A percentile compares a stretch with the other conserved stretches of the same genome.
Evolutionary conservation across 2,888 invertebrate species (phyloP).

Genomic region (Pegoplata infirma): DNA sequence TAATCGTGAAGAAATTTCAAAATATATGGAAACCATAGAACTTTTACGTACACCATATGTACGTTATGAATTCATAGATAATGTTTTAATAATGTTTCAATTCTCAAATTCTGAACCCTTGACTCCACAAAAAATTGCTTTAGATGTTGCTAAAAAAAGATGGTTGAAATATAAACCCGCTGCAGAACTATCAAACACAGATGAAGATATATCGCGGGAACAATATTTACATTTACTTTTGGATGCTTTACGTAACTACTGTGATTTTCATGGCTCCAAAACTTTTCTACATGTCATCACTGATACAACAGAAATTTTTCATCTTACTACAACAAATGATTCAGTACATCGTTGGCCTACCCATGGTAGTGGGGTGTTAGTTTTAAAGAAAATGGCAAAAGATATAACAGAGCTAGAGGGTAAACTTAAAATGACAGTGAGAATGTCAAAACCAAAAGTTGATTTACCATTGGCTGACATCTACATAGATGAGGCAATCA

Average conservation of each 20-base stretch:
- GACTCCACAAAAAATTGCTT: slow-evolving; percentile 70
- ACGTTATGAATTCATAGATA: slow-evolving; percentile 72
- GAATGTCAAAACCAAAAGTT: slow-evolving; percentile 66
- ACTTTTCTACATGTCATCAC: slow-evolving; percentile 68
- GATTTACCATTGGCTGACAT: slow-evolving; percentile 70
- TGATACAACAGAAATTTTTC: slow-evolving; percentile 61
- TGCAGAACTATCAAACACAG: slow-evolving; percentile 56
- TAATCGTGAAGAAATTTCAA: slow-evolving; percentile 65
- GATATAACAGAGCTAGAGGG: slow-evolving; percentile 63
- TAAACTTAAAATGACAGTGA: slow-evolving; percentile 66
- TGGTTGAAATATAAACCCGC: slow-evolving; percentile 71
- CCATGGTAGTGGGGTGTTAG: slow-evolving; percentile 51
- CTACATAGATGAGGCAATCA: slow-evolving; percentile 64
- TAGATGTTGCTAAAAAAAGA: slow-evolving; percentile 70
- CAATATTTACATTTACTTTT: slow-evolving; percentile 72
- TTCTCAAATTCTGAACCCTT: slow-evolving; percentile 66
- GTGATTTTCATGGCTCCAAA: slow-evolving; percentile 69
- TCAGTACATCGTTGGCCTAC: slow-evolving; percentile 64
- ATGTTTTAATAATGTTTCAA: slow-evolving; percentile 71
- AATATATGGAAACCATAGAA: slow-evolving; percentile 70
- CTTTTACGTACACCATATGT: slow-evolving; percentile 71
- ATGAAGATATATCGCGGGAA: slow-evolving; percentile 67
- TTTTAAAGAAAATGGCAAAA: slow-evolving; percentile 65
- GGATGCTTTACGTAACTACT: slow-evolving; percentile 70
- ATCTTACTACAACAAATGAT: slow-evolving; percentile 63